Conservation (phyloP, 2,113 vertebrate genomes). For the Balaeniceps rex region DNA sequence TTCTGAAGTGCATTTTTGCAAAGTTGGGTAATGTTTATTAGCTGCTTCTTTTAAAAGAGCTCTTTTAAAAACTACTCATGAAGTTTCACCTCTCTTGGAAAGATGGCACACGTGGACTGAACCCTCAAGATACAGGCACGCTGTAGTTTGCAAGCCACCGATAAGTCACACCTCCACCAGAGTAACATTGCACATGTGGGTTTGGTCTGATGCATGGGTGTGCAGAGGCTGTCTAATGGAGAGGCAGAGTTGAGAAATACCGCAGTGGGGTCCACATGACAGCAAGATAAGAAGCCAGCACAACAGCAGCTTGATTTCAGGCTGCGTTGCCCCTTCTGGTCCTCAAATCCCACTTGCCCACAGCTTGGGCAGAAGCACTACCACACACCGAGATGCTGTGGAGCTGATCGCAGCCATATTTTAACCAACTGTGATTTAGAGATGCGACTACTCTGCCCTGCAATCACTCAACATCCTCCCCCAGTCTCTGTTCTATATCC, state of each 20-base stretch:
- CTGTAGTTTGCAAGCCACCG: neutral
- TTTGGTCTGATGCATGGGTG: neutral
- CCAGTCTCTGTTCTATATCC: conserved; percentile 5
- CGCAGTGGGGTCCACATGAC: neutral
- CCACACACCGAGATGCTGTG: neutral
- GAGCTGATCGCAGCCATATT: neutral
- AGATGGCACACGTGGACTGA: neutral
- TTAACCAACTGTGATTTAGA: neutral
- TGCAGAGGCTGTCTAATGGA: neutral
- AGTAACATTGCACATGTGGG: fast-evolving
- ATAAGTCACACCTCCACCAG: neutral
- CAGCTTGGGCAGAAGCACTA: neutral
- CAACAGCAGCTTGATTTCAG: neutral
- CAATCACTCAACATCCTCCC: neutral
- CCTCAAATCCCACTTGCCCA: neutral
- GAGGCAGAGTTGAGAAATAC: neutral
- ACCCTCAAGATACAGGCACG: neutral
- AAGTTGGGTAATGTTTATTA: neutral
- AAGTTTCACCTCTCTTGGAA: neutral
- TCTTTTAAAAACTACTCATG: neutral
- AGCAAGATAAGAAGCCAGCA: neutral
- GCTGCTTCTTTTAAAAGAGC: neutral
- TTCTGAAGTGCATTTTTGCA: neutral
- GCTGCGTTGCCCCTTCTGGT: neutral
- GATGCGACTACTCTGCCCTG: neutral